Conservation (phyloP, 2,888 invertebrate species). For the Taenaris catops region DNA sequence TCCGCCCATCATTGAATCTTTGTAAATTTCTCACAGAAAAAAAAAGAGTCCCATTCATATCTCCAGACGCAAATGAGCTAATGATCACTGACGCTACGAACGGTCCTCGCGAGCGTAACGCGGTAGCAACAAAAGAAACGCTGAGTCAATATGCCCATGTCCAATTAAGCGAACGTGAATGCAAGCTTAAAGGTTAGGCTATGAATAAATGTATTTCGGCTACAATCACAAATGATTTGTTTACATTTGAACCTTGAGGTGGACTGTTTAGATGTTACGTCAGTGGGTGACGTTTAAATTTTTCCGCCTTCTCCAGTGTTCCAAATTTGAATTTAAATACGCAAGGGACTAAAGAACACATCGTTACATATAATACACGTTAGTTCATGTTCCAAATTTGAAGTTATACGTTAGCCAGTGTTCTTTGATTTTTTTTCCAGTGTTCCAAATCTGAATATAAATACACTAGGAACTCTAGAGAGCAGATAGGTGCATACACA, state of each 20-base stretch:
- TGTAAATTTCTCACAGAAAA: neutral
- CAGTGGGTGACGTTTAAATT: neutral
- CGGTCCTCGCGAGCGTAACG: conserved; percentile 20
- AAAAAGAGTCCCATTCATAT: conserved; percentile 11
- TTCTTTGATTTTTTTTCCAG: no score
- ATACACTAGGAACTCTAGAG: no score
- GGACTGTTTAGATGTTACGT: conserved; percentile 1
- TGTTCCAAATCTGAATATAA: no score
- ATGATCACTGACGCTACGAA: conserved; percentile 6
- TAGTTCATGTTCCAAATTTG: no score
- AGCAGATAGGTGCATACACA: no score
- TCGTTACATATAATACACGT: no score
- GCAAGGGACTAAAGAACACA: no score
- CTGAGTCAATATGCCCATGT: conserved; percentile 25
- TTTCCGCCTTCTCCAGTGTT: neutral
- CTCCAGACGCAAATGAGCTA: conserved; percentile 1
- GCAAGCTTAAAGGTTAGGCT: conserved; percentile 19
- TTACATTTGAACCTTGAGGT: neutral
- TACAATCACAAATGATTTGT: conserved; percentile 10
- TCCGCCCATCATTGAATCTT: no score
- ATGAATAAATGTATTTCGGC: conserved; percentile 17
- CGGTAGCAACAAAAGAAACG: conserved; percentile 25
- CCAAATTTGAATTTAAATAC: neutral
- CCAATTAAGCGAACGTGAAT: conserved; percentile 29
- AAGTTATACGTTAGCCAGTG: no score